Base-by-base conservation (phyloP, 2,888 invertebrate species). In the Apodemia duryi region DNA sequence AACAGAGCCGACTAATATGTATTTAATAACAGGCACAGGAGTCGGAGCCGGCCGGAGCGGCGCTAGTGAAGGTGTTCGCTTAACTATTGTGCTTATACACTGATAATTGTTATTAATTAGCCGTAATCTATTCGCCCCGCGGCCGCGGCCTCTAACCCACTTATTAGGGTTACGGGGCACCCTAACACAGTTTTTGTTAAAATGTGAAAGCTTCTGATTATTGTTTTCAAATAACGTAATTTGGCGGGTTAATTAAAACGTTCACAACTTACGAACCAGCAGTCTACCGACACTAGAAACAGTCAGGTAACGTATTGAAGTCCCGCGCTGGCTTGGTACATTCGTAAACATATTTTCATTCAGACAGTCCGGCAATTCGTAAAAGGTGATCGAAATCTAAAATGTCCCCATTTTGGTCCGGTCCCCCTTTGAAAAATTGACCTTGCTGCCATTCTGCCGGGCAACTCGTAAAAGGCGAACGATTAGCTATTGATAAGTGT, bases 101-200 rank as follows among this genome's bases (percentile, higher is more conserved):
- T 75, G 80, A 84, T 86, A 84, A 86, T 87, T 85, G 82, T 83
- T 84, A 84, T 78, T 83, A 83, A 86, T 84, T 78, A 78, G 74
- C 78, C 73, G 68, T 82, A 81, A 82, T 79, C 65, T 70, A 11
- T 13, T 70, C 69, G 74, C 75, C 73, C 68, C 72, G 68, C 63
- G 65, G 57, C 65, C 32, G 67, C 66, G 43, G 43, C 43, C 43
- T 43, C 62, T 61, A 4, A 57, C 60, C 46, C 64, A 54, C 52
- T 10, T 46, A 61, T 61, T 67, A 66, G 63, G 46, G 11, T 66
- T 61, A 66, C 28, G 9, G 28, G 0, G n/a, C 57, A 64, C 4
- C 60, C 64, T 43, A 60, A 60, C 65, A 21, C 7, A 51, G 6
- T 21, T 51, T 67, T 64, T 66, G 29, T 54, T 54, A 21, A 29